phyloP scores from a whole-genome alignment of 2,113 vertebrate species.

The Ictalurus furcatus region DNA sequence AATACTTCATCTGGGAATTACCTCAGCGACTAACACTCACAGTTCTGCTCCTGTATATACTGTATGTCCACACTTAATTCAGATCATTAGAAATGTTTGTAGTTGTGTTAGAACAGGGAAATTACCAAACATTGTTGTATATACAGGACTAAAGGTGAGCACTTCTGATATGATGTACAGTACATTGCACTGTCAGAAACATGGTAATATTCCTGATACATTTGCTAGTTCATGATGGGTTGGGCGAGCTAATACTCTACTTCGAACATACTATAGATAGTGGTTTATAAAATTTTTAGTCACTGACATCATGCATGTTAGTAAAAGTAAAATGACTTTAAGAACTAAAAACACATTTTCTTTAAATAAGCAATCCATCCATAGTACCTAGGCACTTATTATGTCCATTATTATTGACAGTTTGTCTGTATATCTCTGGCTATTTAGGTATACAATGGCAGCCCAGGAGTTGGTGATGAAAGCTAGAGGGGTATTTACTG shows the following conservation, averaged over 20 bases:
- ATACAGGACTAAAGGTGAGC: background rate
- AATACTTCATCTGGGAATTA: background rate
- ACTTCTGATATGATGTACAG: background rate
- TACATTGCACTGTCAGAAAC: background rate
- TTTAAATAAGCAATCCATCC: background rate
- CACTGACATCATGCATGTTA: background rate
- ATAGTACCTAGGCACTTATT: background rate
- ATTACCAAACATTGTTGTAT: background rate
- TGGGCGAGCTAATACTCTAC: background rate
- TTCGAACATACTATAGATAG: background rate
- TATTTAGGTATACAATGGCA: conserved; percentile 89
- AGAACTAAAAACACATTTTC: background rate
- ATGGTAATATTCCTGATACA: background rate
- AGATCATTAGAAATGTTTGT: background rate
- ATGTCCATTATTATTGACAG: background rate
- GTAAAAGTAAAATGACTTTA: background rate
- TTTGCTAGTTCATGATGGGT: background rate
- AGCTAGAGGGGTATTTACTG: conserved; percentile 90
- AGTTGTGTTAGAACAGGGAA: background rate
- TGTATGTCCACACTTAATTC: background rate
- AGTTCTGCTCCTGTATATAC: background rate
- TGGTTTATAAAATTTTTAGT: background rate
- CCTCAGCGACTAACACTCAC: background rate
- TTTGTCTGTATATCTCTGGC: conserved; percentile 2
- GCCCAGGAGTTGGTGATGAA: conserved; percentile 96